Evolutionary conservation across 1,140 invertebrate species (phyloP), one percentile per base, ranked within the genome.

Genomic region (Eurosta solidaginis): DNA sequence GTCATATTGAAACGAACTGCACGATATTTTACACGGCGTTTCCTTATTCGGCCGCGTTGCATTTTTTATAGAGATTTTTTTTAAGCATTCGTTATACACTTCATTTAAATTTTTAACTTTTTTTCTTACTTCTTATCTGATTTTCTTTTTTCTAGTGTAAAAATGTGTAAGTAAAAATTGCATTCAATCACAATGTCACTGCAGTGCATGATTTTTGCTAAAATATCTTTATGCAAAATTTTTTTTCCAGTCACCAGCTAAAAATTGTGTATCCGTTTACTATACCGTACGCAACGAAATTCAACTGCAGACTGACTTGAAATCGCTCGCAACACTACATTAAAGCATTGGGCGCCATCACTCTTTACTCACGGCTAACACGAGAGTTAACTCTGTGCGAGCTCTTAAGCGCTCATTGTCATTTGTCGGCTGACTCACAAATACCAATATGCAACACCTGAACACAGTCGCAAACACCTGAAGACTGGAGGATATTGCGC

Each of bases 281-380:
- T 7, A 20, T 36, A 68, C 33, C 59, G 59, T 33, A 68, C 59
- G 59, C 17, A 36, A 68, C 33, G 59, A 68, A 68, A 68, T 22
- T 29, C 59, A 68, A 68, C 59, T 40, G 59, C 36, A 68, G 33
- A 68, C 59, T 68, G 59, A 42, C 33, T 68, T 3, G 27, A 20
- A 68, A 68, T 12, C 3, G 59, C 59, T 68, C 59, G 33, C 29
- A 40, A 40, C 59, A 68, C 59, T 17, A 68, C 33, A 68, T 68
- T 68, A 68, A 68, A 68, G 59, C 54, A 33, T 9, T 68, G 59
- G 59, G 59, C 59, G 59, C 59, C 59, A 68, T n/a, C 49, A 40
- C 59, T 20, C 59, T 36, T n/a, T 33, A 68, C 33, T 33, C 59
- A 22, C n/a, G 22, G 17, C 49, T n/a, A 47, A 17, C 7, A 3